Base-by-base conservation (phyloP, 2,797 vertebrate genomes). In the Peromyscus attwateri region DNA sequence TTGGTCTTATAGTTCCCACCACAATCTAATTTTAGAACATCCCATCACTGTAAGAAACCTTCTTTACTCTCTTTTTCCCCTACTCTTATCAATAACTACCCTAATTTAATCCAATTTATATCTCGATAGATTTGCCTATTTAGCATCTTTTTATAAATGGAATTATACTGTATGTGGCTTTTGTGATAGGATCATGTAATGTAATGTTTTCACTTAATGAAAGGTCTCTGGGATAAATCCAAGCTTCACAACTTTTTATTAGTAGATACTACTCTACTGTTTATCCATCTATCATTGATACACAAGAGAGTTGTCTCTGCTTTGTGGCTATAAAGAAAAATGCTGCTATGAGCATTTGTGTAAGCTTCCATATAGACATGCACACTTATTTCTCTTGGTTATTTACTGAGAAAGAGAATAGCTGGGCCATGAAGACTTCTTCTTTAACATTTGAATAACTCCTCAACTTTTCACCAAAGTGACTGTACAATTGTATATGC, bases 301-400 rank as follows among this genome's bases (percentile, higher is more conserved):
- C 14, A 4, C 29, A 70, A 77, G 84, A 94, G 17, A 17, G 52
- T 90, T 29, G 5, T 62, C 95, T 88, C 60, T 19, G 80, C 25
- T 81, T 92, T 75, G 85, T 73, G 57, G 66, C 37, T 80, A 0
- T 79, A 37, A 66, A 23, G 29, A 80, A 64, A 83, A 89, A 55
- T 76, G 7, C 4, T 64, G 19, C 21, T 8, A 5, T 62, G 52
- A n/a, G 73, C 6, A 95, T 73, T 76, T 95, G 9, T 71, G 3
- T 90, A 68, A 57, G 23, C n/a, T 75, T 94, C 87, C 71, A 10
- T 31, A 0, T 75, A 31, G n/a, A 29, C 4, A 37, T 49, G 25
- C 29, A 12, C 85, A 87, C 90, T 87, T n/a, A 76, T 88, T 91
- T 95, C 13, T 80, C 27, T 96, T 84, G 79, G 13, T 19, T 89